Percentiles rank a stretch among this genome's conserved stretches.
Evolutionary conservation across 35 echinoderm and acorn worm genomes (phyloP).

Genomic region (Ophioderma brevispina): DNA sequence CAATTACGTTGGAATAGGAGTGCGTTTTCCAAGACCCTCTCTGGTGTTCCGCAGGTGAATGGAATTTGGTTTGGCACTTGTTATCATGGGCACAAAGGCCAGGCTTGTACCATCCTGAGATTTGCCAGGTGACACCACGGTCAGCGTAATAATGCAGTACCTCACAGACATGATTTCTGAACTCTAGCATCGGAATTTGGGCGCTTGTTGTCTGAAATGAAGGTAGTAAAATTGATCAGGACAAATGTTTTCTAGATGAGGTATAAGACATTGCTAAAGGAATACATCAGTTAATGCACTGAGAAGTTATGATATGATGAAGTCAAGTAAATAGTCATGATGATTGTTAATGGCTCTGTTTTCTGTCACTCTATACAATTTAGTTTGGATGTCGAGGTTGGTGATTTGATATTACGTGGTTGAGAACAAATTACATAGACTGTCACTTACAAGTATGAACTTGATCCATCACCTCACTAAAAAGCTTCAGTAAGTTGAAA

Average conservation of each 20-base stretch:
- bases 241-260: conserved; percentile 7
- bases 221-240: conserved; percentile 8
- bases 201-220: conserved; percentile 48
- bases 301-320: no score
- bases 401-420: no score
- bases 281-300: conserved; percentile 10
- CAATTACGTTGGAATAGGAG: conserved; percentile 25
- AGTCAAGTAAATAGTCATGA: no score
- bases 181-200: conserved; percentile 16
- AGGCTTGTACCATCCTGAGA: conserved; percentile 61
- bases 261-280: conserved; percentile 1
- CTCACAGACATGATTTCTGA: conserved; percentile 16
- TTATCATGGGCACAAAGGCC: conserved; percentile 28
- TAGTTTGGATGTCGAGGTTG: no score
- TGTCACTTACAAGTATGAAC: no score
- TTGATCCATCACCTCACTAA: no score
- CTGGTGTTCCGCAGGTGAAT: conserved; percentile 38
- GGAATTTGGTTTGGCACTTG: conserved; percentile 52
- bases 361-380: no score
- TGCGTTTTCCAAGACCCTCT: conserved; percentile 33
- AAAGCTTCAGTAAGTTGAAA: no score
- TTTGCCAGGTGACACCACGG: conserved; percentile 2
- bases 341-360: no score
- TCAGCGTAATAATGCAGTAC: conserved; percentile 11
- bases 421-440: no score